These are phyloP conservation scores for Polypedilum pembai DNA, from an alignment of 1,140 invertebrate species.

Conservation along the genomic window DNA sequence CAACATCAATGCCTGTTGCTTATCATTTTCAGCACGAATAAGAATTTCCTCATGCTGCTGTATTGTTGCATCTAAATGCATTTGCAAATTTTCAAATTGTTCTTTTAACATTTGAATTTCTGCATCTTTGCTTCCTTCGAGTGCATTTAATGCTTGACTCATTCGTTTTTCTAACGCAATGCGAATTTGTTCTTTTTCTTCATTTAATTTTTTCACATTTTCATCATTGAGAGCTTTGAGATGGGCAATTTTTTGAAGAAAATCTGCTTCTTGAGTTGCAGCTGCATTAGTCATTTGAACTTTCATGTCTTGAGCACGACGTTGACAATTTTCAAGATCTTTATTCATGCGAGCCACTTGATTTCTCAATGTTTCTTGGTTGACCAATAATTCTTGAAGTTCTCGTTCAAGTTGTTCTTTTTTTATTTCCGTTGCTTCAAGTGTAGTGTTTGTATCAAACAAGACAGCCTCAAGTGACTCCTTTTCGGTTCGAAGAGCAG, in stretches of 20 bases:
- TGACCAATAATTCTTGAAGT: slow-evolving; percentile 63
- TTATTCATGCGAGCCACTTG: slow-evolving; percentile 58
- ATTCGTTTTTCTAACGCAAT: slow-evolving; percentile 63
- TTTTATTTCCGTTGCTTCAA: slow-evolving; percentile 64
- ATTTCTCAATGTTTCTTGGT: slow-evolving; percentile 67
- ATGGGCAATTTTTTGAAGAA: slow-evolving; percentile 61
- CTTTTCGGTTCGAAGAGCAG: slow-evolving; percentile 67
- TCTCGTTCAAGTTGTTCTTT: slow-evolving; percentile 66
- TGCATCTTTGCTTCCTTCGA: slow-evolving; percentile 65
- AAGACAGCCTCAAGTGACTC: slow-evolving; percentile 71
- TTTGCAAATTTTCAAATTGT: slow-evolving; percentile 62
- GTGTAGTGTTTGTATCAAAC: slow-evolving; percentile 69
- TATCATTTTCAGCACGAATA: slow-evolving; percentile 76
- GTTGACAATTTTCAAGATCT: slow-evolving; percentile 67
- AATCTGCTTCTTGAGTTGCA: slow-evolving; percentile 67
- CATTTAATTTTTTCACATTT: slow-evolving; percentile 62
- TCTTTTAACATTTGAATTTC: slow-evolving; percentile 64
- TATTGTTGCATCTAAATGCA: slow-evolving; percentile 65
- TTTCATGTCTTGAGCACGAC: slow-evolving; percentile 63
- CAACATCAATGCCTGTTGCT: slow-evolving; percentile 76
- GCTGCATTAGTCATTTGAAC: slow-evolving; percentile 59
- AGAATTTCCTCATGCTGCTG: slow-evolving; percentile 78
- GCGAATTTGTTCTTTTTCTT: slow-evolving; percentile 68
- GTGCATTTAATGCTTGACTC: slow-evolving; percentile 59
- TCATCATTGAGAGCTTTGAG: slow-evolving; percentile 66